Conservation (phyloP, 2,113 vertebrate species). For the Rhombomys opimus region DNA sequence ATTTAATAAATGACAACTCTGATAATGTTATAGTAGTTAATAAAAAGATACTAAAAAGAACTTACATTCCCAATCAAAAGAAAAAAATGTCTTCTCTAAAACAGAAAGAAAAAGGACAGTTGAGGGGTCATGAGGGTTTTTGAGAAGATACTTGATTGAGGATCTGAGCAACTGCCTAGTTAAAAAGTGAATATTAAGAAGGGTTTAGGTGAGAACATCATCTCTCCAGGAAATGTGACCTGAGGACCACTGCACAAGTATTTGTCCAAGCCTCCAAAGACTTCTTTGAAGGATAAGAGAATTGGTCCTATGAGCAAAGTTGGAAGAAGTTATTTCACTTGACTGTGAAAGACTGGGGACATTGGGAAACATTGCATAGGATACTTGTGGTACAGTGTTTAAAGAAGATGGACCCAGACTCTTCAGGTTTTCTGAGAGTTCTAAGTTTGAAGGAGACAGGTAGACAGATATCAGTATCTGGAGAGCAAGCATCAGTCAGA, state of each 20-base stretch:
- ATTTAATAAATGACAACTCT: conserved; percentile 52
- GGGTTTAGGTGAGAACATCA: background rate
- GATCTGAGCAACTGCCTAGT: background rate
- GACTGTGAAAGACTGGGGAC: background rate
- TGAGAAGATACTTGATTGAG: background rate
- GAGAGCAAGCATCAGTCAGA: background rate
- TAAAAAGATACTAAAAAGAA: conserved; percentile 68
- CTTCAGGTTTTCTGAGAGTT: background rate
- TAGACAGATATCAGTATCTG: background rate
- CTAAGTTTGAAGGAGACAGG: background rate
- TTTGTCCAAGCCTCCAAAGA: background rate
- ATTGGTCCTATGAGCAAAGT: background rate
- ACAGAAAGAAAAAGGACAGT: background rate
- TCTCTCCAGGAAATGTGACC: background rate
- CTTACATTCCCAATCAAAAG: background rate
- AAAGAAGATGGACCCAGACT: background rate
- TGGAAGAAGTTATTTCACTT: background rate
- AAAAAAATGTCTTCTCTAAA: background rate
- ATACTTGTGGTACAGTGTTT: background rate
- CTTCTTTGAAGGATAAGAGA: background rate
- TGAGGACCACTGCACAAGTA: background rate
- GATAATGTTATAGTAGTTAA: conserved; percentile 73
- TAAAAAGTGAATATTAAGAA: background rate
- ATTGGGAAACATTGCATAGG: background rate
- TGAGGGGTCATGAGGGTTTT: background rate